These are phyloP conservation scores for Drosophila carrolli DNA, from an alignment of 1,140 invertebrate genomes.

Conservation along the genomic window DNA sequence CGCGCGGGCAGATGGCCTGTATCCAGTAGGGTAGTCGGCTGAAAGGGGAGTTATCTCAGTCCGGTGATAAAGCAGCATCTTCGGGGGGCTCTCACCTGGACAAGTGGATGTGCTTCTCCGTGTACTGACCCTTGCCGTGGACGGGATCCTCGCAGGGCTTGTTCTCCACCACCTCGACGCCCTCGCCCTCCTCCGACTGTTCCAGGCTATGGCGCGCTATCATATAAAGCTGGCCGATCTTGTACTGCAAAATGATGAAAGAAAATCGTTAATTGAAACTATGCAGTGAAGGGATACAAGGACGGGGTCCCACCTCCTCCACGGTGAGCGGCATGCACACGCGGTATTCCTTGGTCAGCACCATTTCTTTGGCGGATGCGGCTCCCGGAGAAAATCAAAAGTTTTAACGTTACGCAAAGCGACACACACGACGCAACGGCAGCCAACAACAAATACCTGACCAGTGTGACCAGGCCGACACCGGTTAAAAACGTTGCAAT, in stretches of 20 bases:
- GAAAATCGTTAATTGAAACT: slow-evolving; percentile 6
- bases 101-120: slow-evolving; percentile 96
- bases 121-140: slow-evolving; percentile 94
- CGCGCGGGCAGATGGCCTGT: slow-evolving; percentile 93
- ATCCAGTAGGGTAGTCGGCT: slow-evolving; percentile 96
- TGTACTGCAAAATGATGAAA: slow-evolving; percentile 88
- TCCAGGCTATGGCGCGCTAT: slow-evolving; percentile 96
- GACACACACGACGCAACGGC: slow-evolving; percentile 12
- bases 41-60: not conserved
- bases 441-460: slow-evolving; percentile 21
- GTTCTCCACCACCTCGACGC: slow-evolving; percentile 96
- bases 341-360: slow-evolving; percentile 92
- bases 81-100: slow-evolving; percentile 89
- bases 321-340: slow-evolving; percentile 96
- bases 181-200: slow-evolving; percentile 94
- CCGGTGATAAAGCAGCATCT: slow-evolving; percentile 11
- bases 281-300: not conserved
- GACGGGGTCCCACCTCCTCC: slow-evolving; percentile 90
- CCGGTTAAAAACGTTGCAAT: not conserved
- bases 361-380: slow-evolving; percentile 42
- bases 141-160: slow-evolving; percentile 90
- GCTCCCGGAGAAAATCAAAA: slow-evolving; percentile 30
- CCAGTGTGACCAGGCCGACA: not conserved
- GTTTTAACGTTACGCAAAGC: slow-evolving; percentile 52
- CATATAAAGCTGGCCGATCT: slow-evolving; percentile 97